Evolutionary conservation across 2,888 invertebrate genomes (phyloP).

Genomic region (Agrypnus murinus): DNA sequence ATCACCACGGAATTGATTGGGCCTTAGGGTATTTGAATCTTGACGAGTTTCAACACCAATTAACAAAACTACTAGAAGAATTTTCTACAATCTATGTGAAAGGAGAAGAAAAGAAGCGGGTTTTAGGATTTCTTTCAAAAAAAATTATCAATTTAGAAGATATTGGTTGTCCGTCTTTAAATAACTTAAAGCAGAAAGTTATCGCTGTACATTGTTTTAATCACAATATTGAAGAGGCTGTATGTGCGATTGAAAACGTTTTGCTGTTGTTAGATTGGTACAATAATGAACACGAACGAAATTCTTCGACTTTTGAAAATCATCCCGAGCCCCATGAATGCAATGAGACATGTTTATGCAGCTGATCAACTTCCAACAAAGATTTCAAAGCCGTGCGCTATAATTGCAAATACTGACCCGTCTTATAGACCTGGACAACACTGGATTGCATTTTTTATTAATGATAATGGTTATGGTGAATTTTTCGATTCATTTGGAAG

Average conservation of each 20-base stretch:
- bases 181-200: neutral
- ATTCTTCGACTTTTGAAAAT: neutral
- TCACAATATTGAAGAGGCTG: neutral
- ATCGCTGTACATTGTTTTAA: neutral
- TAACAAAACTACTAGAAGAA: neutral
- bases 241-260: neutral
- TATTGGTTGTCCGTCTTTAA: neutral
- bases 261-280: conserved; percentile 22
- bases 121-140: too few species aligned
- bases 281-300: conserved; percentile 22
- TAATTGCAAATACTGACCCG: conserved; percentile 22
- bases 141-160: neutral
- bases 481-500: conserved; percentile 32
- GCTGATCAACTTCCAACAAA: conserved; percentile 16
- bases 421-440: conserved; percentile 21
- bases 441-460: conserved; percentile 22
- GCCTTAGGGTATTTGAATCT: neutral
- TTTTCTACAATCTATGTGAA: neutral
- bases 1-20: neutral
- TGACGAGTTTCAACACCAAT: neutral
- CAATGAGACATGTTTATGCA: conserved; percentile 15
- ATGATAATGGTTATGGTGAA: conserved; percentile 22
- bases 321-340: conserved; percentile 14
- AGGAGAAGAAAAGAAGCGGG: neutral
- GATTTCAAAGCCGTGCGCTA: neutral